phyloP scores from a whole-genome alignment of 2,113 vertebrate genomes.

The Pachypanchax playfairii region DNA sequence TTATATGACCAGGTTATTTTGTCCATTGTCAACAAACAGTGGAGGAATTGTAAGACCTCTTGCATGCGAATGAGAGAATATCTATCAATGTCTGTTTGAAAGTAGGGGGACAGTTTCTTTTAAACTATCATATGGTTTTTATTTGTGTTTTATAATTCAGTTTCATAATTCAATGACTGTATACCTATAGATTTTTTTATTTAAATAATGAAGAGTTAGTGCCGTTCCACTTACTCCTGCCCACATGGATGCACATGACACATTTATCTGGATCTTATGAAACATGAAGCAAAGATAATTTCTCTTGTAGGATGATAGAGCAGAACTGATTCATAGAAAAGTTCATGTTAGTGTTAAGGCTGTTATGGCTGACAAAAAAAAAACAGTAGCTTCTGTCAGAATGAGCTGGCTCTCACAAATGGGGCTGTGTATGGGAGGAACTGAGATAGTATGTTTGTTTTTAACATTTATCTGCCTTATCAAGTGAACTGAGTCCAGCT shows the following conservation, averaged over 20 bases:
- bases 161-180: too few relatives aligned
- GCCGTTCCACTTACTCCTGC: neutral
- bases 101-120: neutral
- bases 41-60: constrained; percentile 32
- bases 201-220: neutral
- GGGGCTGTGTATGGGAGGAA: too few relatives aligned
- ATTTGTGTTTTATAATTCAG: too few relatives aligned
- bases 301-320: neutral
- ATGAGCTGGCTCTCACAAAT: too few relatives aligned
- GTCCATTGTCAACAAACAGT: constrained; percentile 45
- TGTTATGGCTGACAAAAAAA: neutral
- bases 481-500: neutral
- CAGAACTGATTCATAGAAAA: constrained; percentile 1
- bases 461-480: too few relatives aligned
- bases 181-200: constrained; percentile 5
- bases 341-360: too few relatives aligned
- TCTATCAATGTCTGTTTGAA: constrained; percentile 11
- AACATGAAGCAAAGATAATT: neutral
- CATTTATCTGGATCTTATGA: neutral
- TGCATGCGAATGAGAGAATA: constrained; percentile 27
- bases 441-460: too few relatives aligned
- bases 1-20: constrained; percentile 62
- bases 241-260: neutral
- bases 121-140: neutral
- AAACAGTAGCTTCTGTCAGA: neutral